These are phyloP conservation scores for Seriola rivoliana DNA, from an alignment of 2,113 vertebrate genomes.

Conservation along the genomic window DNA sequence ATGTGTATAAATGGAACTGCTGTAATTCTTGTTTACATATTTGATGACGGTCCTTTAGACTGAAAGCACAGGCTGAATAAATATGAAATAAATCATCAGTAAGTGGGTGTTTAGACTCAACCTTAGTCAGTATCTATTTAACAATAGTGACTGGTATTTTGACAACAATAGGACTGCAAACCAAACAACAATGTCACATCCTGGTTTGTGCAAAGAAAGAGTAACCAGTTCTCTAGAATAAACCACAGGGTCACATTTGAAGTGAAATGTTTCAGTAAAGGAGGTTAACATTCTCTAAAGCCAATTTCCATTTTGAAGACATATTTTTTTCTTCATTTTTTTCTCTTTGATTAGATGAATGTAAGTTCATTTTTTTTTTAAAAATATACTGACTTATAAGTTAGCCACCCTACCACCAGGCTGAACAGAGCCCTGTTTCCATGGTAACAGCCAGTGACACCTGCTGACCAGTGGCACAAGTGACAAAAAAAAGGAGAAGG, in stretches of 20 bases:
- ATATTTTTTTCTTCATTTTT: too few relatives aligned
- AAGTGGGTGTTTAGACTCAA: slow-evolving; percentile 30
- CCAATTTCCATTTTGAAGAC: too few relatives aligned
- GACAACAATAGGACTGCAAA: neutral
- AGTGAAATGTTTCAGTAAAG: too few relatives aligned
- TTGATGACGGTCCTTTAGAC: neutral
- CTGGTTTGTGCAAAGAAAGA: too few relatives aligned
- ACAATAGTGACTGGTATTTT: neutral
- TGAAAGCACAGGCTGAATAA: slow-evolving; percentile 4
- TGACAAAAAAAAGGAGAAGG: neutral
- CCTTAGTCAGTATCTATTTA: slow-evolving; percentile 36
- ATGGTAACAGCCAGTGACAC: neutral
- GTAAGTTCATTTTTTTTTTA: too few relatives aligned
- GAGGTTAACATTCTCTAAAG: too few relatives aligned
- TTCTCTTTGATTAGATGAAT: too few relatives aligned
- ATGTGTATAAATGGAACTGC: slow-evolving; percentile 2
- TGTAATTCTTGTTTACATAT: slow-evolving; percentile 33
- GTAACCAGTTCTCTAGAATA: too few relatives aligned
- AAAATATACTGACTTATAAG: too few relatives aligned
- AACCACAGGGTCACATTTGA: too few relatives aligned
- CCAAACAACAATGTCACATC: too few relatives aligned
- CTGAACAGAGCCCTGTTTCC: neutral
- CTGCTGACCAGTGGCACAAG: neutral
- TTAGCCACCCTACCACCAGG: too few relatives aligned
- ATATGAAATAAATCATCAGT: slow-evolving; percentile 29